Conservation (phyloP, 2,113 vertebrate species). For the Struthidea cinerea region DNA sequence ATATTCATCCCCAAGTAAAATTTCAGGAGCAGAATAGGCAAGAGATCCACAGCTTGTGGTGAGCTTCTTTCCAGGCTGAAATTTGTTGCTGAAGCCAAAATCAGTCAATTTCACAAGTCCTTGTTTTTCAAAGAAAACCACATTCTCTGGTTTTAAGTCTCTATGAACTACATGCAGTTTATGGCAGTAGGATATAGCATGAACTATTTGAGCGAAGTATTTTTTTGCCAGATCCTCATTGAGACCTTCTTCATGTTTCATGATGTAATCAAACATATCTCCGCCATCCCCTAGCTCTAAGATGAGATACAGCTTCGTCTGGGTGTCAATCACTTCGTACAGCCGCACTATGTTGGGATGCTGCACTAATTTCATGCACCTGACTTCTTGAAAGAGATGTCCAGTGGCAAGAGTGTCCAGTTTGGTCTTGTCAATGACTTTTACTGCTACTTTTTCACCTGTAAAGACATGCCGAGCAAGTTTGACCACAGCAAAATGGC, state of each 20-base stretch:
- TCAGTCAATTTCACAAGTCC: slow-evolving; percentile 97
- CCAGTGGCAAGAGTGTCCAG: slow-evolving; percentile 92
- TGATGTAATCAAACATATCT: slow-evolving; percentile 99
- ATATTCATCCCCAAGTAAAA: slow-evolving; percentile 95
- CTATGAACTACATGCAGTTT: slow-evolving; percentile 95
- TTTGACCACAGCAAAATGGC: slow-evolving; percentile 97
- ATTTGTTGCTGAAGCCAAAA: slow-evolving; percentile 99
- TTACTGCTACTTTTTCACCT: slow-evolving; percentile 97
- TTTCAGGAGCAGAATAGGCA: slow-evolving; percentile 96
- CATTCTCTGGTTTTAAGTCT: slow-evolving; percentile 96
- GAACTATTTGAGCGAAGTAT: slow-evolving; percentile 97
- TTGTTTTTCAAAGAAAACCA: slow-evolving; percentile 98
- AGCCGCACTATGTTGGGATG: slow-evolving; percentile 97
- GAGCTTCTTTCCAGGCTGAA: slow-evolving; percentile 96
- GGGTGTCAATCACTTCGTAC: slow-evolving; percentile 97
- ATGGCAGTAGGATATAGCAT: slow-evolving; percentile 98
- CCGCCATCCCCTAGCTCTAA: slow-evolving; percentile 95
- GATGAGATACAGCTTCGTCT: slow-evolving; percentile 97
- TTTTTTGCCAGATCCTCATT: slow-evolving; percentile 95
- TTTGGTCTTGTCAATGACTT: slow-evolving; percentile 98
- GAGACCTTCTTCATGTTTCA: slow-evolving; percentile 97
- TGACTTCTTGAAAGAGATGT: slow-evolving; percentile 96
- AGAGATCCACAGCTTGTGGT: slow-evolving; percentile 97
- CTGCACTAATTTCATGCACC: slow-evolving; percentile 98
- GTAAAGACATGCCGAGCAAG: slow-evolving; percentile 97